Conservation (phyloP, 1,140 invertebrate genomes). For the Atta colombica region DNA sequence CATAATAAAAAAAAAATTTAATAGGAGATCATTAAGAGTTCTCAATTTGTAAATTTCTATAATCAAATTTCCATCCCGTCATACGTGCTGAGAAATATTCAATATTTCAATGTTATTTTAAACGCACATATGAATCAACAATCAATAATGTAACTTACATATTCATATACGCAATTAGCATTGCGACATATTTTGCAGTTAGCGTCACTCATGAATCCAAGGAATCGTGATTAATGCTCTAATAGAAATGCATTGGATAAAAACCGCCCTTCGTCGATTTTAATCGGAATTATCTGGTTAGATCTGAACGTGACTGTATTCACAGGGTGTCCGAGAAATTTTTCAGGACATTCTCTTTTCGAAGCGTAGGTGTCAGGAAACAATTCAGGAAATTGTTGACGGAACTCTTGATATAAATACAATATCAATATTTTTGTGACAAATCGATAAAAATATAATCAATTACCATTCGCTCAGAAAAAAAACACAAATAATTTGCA, state of each 20-base stretch:
- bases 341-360: neutral
- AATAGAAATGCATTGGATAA: neutral
- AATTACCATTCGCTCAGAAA: no score
- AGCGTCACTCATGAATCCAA: neutral
- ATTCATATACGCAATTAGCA: neutral
- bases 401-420: neutral
- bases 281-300: conserved; percentile 48
- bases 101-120: neutral
- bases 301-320: neutral
- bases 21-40: neutral
- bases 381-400: neutral
- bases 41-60: neutral
- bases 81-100: neutral
- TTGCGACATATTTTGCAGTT: neutral
- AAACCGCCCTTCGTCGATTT: conserved; percentile 39
- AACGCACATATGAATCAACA: neutral
- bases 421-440: neutral
- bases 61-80: neutral
- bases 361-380: neutral
- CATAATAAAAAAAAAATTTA: neutral
- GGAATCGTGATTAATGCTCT: neutral
- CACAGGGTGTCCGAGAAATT: conserved; percentile 2
- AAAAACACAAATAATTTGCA: neutral
- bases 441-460: neutral
- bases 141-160: neutral